Base-by-base conservation (phyloP, 2,888 invertebrate species). In the Myathropa florea region DNA sequence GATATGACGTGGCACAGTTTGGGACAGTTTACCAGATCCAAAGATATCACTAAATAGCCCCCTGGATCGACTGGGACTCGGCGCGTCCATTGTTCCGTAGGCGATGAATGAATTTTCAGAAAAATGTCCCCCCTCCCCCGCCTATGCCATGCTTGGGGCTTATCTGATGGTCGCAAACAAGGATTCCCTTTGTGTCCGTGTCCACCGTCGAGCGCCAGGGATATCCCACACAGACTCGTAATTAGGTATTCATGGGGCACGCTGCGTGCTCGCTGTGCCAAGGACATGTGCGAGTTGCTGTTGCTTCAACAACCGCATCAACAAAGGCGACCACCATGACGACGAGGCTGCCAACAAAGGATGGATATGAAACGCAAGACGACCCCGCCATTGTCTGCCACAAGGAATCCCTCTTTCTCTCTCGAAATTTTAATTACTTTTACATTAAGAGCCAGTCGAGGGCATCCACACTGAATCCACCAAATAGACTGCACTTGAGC, bases 391-490 rank as follows among this genome's bases (percentile, higher is more conserved):
- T 39, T 39, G 39, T 84, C 75, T 80, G 71, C 67, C 61, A 79
- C 55, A 75, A 79, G 64, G 57, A 65, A 65, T 70, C 6, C 28
- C 28, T 28, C 6, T 9, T 33, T 6, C 7, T 46, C 65, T 59
- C 60, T 71, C 65, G 61, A 80, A 80, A 80, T 84, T 75, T 76
- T 84, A 84, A 84, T 80, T 76, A 79, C 75, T 84, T 84, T 84
- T 71, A 61, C 76, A 71, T 79, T 76, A 53, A 79, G 75, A 60
- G 53, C 46, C 65, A 26, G 68, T 28, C 26, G 70, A 65, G 75
- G 79, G 79, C 57, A 71, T 84, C 65, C 76, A 67, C 21, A 30
- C 10, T 7, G 7, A 80, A 72, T 76, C 75, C 71, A 72, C 71
- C 46, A 71, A 76, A 71, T 75, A 75, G 75, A 79, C 79, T 55